Base-by-base conservation (phyloP, 2,113 vertebrate species). In the Dipodomys spectabilis region DNA sequence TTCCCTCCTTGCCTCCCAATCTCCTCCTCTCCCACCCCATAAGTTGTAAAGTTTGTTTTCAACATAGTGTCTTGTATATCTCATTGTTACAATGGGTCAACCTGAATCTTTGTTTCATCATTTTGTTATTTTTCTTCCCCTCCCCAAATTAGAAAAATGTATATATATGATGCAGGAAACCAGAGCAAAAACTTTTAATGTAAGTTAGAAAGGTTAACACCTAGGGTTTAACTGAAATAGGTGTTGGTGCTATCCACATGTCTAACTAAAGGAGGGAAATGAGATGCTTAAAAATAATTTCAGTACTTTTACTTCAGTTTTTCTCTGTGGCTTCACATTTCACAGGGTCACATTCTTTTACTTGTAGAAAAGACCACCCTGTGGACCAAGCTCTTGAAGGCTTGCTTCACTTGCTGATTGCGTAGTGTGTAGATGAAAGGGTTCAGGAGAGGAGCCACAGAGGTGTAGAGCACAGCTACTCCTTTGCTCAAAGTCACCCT, bases 401-500 rank as follows among this genome's bases (percentile, higher is more conserved):
- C 94, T 88, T 94, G 88, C 65, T 96, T 95, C 13, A 97, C 96
- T 86, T 97, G 97, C 67, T 97, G 92, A 68, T 97, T 97, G 82
- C 96, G 94, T n/a, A 96, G 86, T 18, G 93, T 96, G 1, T 97
- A 97, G 86, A 97, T 97, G 77, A 97, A 95, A 32, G 97, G 97
- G 84, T 97, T 97, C 53, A 97, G 85, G 16, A 97, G 81, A 64
- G 97, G 95, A 22, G 95, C 94, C 81, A 97, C 86, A 25, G 98
- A 49, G 1, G 96, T 98, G 80, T 96, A 96, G 45, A 98, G 97
- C 44, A 95, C 96, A 71, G 96, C 97, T 3, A 98, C 67, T 0
- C 97, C 89, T 97, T 98, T 98, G 95, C 96, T 96, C 75, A 90
- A 85, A n/a, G 97, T 89, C 60, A 96, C 92, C 13, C 97, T 96